Conservation (phyloP, 2,888 invertebrate genomes). For the Lymantria monacha region DNA sequence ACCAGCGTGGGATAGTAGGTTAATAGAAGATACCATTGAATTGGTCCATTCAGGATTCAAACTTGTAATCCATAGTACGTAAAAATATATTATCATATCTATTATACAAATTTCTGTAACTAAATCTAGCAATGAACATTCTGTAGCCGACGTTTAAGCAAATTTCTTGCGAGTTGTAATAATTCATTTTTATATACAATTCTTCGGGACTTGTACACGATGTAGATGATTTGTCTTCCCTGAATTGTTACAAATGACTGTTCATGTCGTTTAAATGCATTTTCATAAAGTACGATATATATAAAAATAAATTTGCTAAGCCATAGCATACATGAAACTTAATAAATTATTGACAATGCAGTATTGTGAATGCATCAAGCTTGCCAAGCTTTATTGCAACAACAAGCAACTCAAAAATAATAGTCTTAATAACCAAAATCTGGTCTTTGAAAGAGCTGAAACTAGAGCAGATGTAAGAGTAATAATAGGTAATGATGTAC, state of each 20-base stretch:
- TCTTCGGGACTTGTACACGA: constrained; percentile 37
- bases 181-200: constrained; percentile 30
- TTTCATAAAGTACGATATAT: constrained; percentile 16
- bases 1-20: no score
- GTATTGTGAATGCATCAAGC: no score
- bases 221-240: constrained; percentile 50
- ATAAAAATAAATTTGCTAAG: constrained; percentile 17
- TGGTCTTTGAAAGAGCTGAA: no score
- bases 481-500: no score
- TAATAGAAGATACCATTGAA: no score
- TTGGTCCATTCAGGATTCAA: no score
- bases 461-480: no score
- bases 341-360: constrained; percentile 9
- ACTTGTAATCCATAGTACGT: no score
- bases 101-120: constrained; percentile 18
- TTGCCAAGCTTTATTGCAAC: no score
- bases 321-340: constrained; percentile 10
- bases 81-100: no score
- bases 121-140: constrained; percentile 24
- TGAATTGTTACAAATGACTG: constrained; percentile 48
- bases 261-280: constrained; percentile 43
- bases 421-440: no score
- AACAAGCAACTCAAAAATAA: no score
- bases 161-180: constrained; percentile 20
- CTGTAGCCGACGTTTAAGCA: constrained; percentile 30